Base-by-base conservation (phyloP, 1,140 invertebrate genomes). In the Coelopa frigida region DNA sequence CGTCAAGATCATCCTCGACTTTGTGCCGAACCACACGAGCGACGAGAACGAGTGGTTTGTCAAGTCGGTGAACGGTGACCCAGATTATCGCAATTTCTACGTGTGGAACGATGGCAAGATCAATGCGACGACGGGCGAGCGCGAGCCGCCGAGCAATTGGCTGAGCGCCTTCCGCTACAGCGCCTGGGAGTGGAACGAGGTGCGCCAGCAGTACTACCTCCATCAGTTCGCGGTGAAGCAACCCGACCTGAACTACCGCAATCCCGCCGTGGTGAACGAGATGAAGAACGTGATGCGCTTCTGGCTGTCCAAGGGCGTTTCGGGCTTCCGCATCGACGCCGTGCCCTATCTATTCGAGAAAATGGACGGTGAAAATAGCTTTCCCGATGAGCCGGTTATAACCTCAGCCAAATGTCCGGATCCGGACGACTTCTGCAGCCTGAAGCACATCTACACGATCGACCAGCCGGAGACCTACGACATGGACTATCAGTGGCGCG, bases 1-100 rank as follows among this genome's bases (percentile, higher is more conserved):
- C 29, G 58, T 82, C 35, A 77, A 79, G 50, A 50, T 84, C 3
- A 62, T 84, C 41, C 58, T 78, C 53, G 82, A 84, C 56, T 74
- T 80, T 47, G 50, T 83, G 7, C 80, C 87, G 3, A 85, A 89
- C 63, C 83, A 87, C 49, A 76, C 85, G 1, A 87, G 85, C 49
- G 71, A 80, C 42, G 55, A 78, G 37, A 81, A 85, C 50, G 68
- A 78, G 29, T 88, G 86, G 85, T 90, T 89, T 56, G 26, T 70
- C 29, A 67, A 75, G 48, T 83, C 81, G 26, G 44, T 72, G 1
- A 57, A 71, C 4, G 64, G 56, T 41, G 62, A 72, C 24, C 50
- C 56, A 8, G 72, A 73, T 0, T 87, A 81, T 43, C 65, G 69
- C 10, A 76, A 89, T 59, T 87, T 78, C 61, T 83, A 87, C 51